Base-by-base conservation (phyloP, 1,140 invertebrate genomes). In the Metopolophium dirhodum region DNA sequence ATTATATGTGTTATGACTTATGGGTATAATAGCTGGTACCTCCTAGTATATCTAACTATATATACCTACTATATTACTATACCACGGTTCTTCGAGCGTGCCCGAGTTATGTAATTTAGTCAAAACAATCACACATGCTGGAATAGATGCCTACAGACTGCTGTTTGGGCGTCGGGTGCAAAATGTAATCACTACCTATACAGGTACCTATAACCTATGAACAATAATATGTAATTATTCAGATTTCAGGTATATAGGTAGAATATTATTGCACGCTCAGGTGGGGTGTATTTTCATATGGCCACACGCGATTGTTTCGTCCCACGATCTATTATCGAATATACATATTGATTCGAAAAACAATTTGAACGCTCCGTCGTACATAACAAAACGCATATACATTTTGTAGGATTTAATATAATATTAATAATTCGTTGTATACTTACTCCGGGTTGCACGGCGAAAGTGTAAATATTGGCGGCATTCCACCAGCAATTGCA, bases 401-500 rank as follows among this genome's bases (percentile, higher is more conserved):
- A 41, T 41, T 41, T 18, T 51, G 30, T 61, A 14, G 14, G 26
- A 68, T 30, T 14, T 68, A 11, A 18, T 68, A n/a, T 68, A 14
- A 77, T 77, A 68, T n/a, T 68, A n/a, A n/a, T n/a, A 18, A 68
- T n/a, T 18, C 18, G n/a, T n/a, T 77, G 61, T 68, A 87, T 49
- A 85, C 77, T 94, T n/a, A 91, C 77, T 94, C 87, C 87, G 23
- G 91, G 91, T 93, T 93, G 91, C 91, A 93, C 91, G 91, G 91
- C 91, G 91, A 93, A 93, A 93, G 91, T 85, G 77, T 93, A 93
- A 93, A 93, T 93, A 93, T 93, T 93, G 82, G 91, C 91, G 68
- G 68, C 91, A 93, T 93, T 86, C 91, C 91, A 93, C 91, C 91
- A 93, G 91, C 91, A 93, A 93, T 93, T 93, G 85, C 91, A 86